Evolutionary conservation across 2,888 invertebrate genomes (phyloP).

Genomic region (Griposia aprilina): DNA sequence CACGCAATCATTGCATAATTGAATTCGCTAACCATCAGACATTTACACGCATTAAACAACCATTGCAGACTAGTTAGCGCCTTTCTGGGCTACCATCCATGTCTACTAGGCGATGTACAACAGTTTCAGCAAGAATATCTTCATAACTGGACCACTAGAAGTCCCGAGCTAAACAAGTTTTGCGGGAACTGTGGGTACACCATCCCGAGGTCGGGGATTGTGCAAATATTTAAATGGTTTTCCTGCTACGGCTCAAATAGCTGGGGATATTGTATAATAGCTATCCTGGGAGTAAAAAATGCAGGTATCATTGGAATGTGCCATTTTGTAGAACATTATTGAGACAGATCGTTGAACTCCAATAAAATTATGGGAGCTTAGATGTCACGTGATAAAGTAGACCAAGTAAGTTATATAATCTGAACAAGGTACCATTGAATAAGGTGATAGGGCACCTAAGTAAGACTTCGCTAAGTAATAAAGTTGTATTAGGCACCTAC

Average conservation of each 20-base stretch:
- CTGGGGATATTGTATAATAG: slow-evolving; percentile 66
- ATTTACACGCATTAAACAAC: slow-evolving; percentile 67
- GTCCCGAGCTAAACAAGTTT: slow-evolving; percentile 83
- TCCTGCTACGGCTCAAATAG: slow-evolving; percentile 77
- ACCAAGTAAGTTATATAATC: slow-evolving; percentile 38
- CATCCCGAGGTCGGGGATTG: slow-evolving; percentile 85
- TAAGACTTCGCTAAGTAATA: slow-evolving; percentile 27
- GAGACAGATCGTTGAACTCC: slow-evolving; percentile 17
- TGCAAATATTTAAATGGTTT: slow-evolving; percentile 86
- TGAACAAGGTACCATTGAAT: slow-evolving; percentile 37
- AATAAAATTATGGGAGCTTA: slow-evolving; percentile 22
- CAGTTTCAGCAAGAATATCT: slow-evolving; percentile 55
- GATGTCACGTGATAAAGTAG: slow-evolving; percentile 42
- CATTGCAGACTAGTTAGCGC: slow-evolving; percentile 65
- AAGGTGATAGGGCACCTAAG: slow-evolving; percentile 12
- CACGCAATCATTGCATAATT: slow-evolving; percentile 85
- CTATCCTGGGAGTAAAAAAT: slow-evolving; percentile 47
- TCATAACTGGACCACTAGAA: slow-evolving; percentile 61
- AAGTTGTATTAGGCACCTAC: neutral
- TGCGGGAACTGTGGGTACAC: slow-evolving; percentile 79
- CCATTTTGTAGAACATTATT: slow-evolving; percentile 31
- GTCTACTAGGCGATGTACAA: slow-evolving; percentile 62
- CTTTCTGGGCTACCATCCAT: slow-evolving; percentile 19
- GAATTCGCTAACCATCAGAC: slow-evolving; percentile 61
- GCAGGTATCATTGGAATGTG: slow-evolving; percentile 24